Conservation (phyloP, 2,888 invertebrate species). For the Morpho achilles region DNA sequence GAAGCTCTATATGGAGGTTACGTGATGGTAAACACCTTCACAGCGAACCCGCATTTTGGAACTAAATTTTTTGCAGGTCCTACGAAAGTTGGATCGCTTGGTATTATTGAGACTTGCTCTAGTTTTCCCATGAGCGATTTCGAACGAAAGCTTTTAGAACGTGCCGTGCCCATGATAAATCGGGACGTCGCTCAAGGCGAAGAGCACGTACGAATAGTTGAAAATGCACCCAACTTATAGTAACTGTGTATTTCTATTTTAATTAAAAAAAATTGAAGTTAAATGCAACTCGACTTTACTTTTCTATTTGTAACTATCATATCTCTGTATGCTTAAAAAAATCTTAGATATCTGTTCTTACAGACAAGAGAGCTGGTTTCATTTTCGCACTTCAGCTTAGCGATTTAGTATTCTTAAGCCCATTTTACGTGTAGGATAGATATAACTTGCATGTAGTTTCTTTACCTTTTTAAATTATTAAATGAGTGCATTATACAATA, state of each 20-base stretch:
- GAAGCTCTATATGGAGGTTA: conserved; percentile 44
- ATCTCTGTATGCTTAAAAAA: too few species aligned
- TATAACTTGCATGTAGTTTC: too few species aligned
- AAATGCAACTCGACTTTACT: too few species aligned
- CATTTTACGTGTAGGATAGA: too few species aligned
- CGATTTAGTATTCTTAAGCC: too few species aligned
- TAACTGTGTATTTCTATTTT: neutral
- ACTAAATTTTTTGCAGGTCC: conserved; percentile 57
- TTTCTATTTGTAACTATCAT: too few species aligned
- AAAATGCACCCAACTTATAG: conserved; percentile 22
- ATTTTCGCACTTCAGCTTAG: too few species aligned
- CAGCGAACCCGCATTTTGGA: conserved; percentile 52
- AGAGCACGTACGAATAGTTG: conserved; percentile 40
- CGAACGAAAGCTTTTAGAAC: conserved; percentile 41
- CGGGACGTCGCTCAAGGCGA: conserved; percentile 49
- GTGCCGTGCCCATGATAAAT: conserved; percentile 42
- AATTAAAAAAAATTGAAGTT: too few species aligned
- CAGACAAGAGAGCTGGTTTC: too few species aligned
- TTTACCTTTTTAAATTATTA: too few species aligned
- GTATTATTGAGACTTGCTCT: conserved; percentile 41
- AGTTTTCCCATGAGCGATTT: conserved; percentile 42
- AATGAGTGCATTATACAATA: too few species aligned
- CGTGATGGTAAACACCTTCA: conserved; percentile 43
- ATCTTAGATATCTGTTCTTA: too few species aligned
- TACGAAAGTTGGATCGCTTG: conserved; percentile 42